A percentile compares a stretch with the other conserved stretches of the same genome.
Conservation (phyloP, 2,888 invertebrate species). For the Xanthia icteritia region DNA sequence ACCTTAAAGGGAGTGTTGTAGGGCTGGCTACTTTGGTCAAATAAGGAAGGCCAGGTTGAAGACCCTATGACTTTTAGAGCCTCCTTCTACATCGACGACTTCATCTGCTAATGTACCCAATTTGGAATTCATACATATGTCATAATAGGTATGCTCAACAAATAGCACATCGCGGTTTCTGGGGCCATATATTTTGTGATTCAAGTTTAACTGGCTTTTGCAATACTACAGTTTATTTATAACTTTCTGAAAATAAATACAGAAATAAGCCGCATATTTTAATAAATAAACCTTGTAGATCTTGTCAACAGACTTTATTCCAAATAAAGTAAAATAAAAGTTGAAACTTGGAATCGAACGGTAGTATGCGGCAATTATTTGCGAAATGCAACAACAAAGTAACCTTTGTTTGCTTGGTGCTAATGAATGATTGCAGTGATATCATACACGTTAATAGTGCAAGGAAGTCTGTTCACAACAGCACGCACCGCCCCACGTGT, state of each 20-base stretch:
- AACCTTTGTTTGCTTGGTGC: conserved; percentile 62
- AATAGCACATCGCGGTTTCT: neutral
- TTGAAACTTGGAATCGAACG: conserved; percentile 12
- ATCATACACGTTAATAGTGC: conserved; percentile 67
- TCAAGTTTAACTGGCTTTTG: conserved; percentile 17
- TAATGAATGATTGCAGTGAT: conserved; percentile 70
- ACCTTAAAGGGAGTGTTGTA: conserved; percentile 75
- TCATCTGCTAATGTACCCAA: conserved; percentile 23
- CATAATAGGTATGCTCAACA: conserved; percentile 2
- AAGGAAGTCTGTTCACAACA: conserved; percentile 60
- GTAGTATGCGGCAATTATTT: conserved; percentile 30
- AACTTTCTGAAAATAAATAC: conserved; percentile 16
- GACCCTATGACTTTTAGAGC: conserved; percentile 39
- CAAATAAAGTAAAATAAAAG: conserved; percentile 10
- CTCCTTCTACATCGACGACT: conserved; percentile 1
- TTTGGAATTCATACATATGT: conserved; percentile 19
- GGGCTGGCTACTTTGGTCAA: conserved; percentile 54
- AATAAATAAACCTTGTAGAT: conserved; percentile 26
- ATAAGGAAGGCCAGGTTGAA: conserved; percentile 37
- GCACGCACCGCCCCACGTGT: conserved; percentile 61
- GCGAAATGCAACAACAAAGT: conserved; percentile 41
- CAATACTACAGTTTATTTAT: conserved; percentile 26
- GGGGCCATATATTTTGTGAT: conserved; percentile 20
- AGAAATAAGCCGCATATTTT: conserved; percentile 1
- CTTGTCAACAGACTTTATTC: neutral